These are phyloP conservation scores for Atlantisia rogersi DNA, from an alignment of 2,113 vertebrate genomes.

Conservation along the genomic window DNA sequence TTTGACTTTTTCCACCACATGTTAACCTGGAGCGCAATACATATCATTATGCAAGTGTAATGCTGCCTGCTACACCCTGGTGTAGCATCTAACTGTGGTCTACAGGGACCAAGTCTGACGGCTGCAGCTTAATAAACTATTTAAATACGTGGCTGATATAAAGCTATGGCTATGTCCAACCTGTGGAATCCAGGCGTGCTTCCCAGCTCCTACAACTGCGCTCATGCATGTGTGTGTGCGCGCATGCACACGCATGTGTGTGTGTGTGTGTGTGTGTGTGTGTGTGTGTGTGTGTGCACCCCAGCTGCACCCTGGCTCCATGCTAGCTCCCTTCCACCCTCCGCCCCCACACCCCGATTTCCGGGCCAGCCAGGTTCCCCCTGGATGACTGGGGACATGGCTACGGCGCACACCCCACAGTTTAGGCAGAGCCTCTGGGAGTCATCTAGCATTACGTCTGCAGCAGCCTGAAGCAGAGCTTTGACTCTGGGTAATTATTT, in stretches of 20 bases:
- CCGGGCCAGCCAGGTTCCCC: not conserved
- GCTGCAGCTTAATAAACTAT: not conserved
- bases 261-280: too few species aligned
- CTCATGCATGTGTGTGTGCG: too few species aligned
- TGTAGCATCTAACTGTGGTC: not conserved
- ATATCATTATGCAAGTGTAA: not conserved
- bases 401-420: not conserved
- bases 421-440: constrained; percentile 21
- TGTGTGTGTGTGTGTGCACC: not conserved
- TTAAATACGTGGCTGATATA: not conserved
- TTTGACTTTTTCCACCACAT: not conserved
- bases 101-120: not conserved
- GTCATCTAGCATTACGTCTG: not conserved
- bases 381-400: not conserved
- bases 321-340: not conserved
- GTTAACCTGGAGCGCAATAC: not conserved
- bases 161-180: not conserved
- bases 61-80: not conserved
- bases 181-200: not conserved
- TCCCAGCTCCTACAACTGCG: not conserved
- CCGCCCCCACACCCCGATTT: not conserved
- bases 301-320: constrained; percentile 23
- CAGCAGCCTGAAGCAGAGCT: constrained; percentile 30
- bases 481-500: not conserved
- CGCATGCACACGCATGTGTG: too few species aligned